These are phyloP conservation scores for Nephila pilipes DNA, from an alignment of 1,140 invertebrate genomes.

Conservation along the genomic window DNA sequence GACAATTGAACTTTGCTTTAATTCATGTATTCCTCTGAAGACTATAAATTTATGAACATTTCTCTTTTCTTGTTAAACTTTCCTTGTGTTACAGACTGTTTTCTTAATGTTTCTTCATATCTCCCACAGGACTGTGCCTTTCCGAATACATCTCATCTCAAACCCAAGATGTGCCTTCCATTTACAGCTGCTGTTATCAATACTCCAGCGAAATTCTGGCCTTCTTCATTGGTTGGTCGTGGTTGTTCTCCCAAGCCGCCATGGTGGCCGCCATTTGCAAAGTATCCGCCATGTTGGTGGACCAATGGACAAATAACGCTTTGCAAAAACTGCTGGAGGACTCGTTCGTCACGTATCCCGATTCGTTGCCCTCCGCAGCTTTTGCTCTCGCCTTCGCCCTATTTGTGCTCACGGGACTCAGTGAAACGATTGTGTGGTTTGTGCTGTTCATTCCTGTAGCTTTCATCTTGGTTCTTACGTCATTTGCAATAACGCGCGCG, in stretches of 20 bases:
- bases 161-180: conserved; percentile 34
- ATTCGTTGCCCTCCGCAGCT: neutral
- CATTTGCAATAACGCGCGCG: neutral
- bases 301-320: conserved; percentile 46
- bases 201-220: conserved; percentile 62
- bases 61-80: too few species aligned
- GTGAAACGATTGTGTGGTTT: conserved; percentile 41
- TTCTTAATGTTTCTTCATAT: neutral
- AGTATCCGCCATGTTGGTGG: conserved; percentile 26
- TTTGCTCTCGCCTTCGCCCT: neutral
- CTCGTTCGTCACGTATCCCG: neutral
- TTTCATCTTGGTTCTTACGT: neutral
- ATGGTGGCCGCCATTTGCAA: conserved; percentile 63
- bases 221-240: conserved; percentile 61
- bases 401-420: conserved; percentile 42
- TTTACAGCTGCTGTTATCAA: conserved; percentile 71
- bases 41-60: too few species aligned
- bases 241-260: conserved; percentile 30
- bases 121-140: conserved; percentile 26
- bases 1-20: too few species aligned
- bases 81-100: too few species aligned
- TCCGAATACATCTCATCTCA: conserved; percentile 56
- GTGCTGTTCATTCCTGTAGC: conserved; percentile 16
- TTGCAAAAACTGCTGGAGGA: neutral
- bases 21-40: too few species aligned